Evolutionary conservation across 2,888 invertebrate species (phyloP), one percentile per base, ranked within the genome.

Genomic region (Dendrolimus houi): DNA sequence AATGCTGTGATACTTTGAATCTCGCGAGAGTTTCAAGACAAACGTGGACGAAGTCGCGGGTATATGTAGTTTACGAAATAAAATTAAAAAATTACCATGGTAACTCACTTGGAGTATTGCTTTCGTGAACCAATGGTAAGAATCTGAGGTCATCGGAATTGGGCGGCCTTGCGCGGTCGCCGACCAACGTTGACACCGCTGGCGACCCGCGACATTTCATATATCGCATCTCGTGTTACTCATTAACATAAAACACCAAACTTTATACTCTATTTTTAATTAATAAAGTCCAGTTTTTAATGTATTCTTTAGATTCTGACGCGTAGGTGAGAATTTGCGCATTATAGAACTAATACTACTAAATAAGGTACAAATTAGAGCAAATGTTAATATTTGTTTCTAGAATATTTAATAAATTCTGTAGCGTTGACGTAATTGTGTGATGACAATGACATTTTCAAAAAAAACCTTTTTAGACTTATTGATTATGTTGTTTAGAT

Each of bases 101-200:
- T 66, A 69, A 64, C 62, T 71, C 64, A 29, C 29, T 29, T 29
- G 29, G 29, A 29, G 29, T 29, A 64, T 67, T 71, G 71, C 71
- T 69, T 79, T 75, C 64, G 62, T 69, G 64, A 60, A 70, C 74
- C 68, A 70, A 66, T 67, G 71, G 67, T 62, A 62, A 61, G 63
- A 54, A 58, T 70, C 74, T 83, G 85, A 89, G 89, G 89, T 90
- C 88, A 84, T 89, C 85, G 84, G 69, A 77, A 81, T 81, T 75
- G 66, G 66, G 75, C 84, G 89, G 87, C 89, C 89, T 89, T 89
- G 89, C 79, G 74, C 83, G 87, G 89, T 86, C 89, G 83, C 84
- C 84, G 87, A 81, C 84, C 87, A 85, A 75, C 72, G 70, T 67
- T 79, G 79, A 81, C 80, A 78, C 78, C 66, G 47, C 47, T 47